These are phyloP conservation scores for Sphaerophoria rueppellii DNA, from an alignment of 2,888 invertebrate genomes.

Conservation along the genomic window DNA sequence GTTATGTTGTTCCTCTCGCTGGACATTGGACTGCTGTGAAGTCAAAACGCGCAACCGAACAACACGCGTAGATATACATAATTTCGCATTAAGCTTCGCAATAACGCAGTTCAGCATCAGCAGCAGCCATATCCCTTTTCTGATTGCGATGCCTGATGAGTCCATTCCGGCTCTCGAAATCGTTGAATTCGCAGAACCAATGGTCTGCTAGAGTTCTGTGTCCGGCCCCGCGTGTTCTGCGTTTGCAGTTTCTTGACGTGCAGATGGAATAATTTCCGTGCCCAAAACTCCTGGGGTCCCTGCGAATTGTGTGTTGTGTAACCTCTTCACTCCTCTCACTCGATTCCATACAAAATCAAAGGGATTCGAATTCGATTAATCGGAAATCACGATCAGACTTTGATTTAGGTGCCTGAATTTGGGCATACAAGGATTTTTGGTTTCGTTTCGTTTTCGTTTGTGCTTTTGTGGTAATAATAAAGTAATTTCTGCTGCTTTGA, in stretches of 20 bases:
- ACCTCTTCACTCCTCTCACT: background rate
- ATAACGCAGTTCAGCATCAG: too few relatives aligned
- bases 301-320: slow-evolving; percentile 47
- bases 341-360: slow-evolving; percentile 7
- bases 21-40: slow-evolving; percentile 47
- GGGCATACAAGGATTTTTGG: slow-evolving; percentile 68
- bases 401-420: slow-evolving; percentile 73
- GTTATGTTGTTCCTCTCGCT: slow-evolving; percentile 20
- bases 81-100: background rate
- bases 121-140: slow-evolving; percentile 55
- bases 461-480: slow-evolving; percentile 63
- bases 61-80: slow-evolving; percentile 58
- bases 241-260: background rate
- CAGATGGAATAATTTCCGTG: slow-evolving; percentile 65
- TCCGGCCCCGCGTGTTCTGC: slow-evolving; percentile 37
- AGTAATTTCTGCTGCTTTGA: slow-evolving; percentile 74
- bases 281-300: slow-evolving; percentile 29
- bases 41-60: slow-evolving; percentile 41
- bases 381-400: slow-evolving; percentile 72
- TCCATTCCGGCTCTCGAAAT: slow-evolving; percentile 67
- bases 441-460: background rate
- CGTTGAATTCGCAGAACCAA: slow-evolving; percentile 69
- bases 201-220: slow-evolving; percentile 16
- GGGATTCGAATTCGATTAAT: slow-evolving; percentile 70
- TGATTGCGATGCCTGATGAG: slow-evolving; percentile 71